Base-by-base conservation (phyloP, 2,888 invertebrate genomes). In the Trichopria drosophilae region DNA sequence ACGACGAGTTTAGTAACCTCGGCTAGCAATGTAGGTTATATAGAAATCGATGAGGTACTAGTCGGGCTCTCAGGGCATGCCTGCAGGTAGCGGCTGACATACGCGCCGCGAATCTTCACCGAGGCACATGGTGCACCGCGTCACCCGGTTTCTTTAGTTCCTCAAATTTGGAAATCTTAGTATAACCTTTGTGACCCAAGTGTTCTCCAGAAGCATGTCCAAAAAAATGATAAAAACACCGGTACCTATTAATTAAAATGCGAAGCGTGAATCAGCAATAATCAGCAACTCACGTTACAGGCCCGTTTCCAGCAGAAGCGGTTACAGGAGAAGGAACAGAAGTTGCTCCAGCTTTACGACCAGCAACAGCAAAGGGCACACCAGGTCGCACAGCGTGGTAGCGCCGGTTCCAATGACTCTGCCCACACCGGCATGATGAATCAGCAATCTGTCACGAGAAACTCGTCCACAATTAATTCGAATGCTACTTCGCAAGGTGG, bases 301-400 rank as follows among this genome's bases (percentile, higher is more conserved):
- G 89, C 90, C 58, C 82, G 86, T 53, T 90, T 88, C 75, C 90
- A 90, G 71, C 88, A 90, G 73, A 87, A 85, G 66, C 90, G 89
- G 67, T 81, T 88, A 74, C 84, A 87, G 70, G 90, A 90, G 71
- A 85, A 88, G 59, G 90, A 90, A 71, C 81, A 87, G 76, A 88
- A 87, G 66, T 82, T 89, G 51, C 79, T 88, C 26, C 83, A 84
- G 57, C 79, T 87, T 58, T 84, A 84, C 75, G 85, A 85, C 60
- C 82, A 81, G 47, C 84, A 85, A 61, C 85, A 86, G 64, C 82
- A 84, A 59, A 76, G 83, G 16, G 83, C 84, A 4, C 79, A 85
- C 59, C 84, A 84, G 61, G 78, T 80, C 31, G 80, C 81, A 29
- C 77, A 78, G 42, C 72, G 79, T 22, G 77, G 78, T 37, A 80